Base-by-base conservation (phyloP, 1,140 invertebrate species). In the Eumaeus atala region DNA sequence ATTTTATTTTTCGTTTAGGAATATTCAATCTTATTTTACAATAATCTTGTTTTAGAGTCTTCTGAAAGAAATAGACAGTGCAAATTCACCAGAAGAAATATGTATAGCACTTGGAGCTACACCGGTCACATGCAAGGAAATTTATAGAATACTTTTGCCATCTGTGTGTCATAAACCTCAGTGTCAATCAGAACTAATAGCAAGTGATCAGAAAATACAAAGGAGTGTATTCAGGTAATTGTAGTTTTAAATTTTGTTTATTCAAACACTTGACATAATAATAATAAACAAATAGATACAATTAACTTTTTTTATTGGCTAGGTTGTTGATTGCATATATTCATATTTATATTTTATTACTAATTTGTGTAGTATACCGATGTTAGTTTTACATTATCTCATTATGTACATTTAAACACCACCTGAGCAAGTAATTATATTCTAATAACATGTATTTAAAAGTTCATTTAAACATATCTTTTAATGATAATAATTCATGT, bases 131-230 rank as follows among this genome's bases (percentile, higher is more conserved):
- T 81, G 74, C 61, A 84, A 78, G 53, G 83, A 86, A 54, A 69
- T 86, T 1, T 86, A 84, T 61, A 64, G 83, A 16, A 53, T 86
- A 10, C 38, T 86, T 11, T 47, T 86, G 48, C 83, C 83, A 7
- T 52, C 51, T 12, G 28, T 66, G 2, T 83, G 76, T 50, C 83
- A 86, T 54, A 82, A 77, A 53, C 73, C 72, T 9, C 83, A 86
- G 44, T 86, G 83, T 54, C 76, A 86, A 51, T 83, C 79, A 8
- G 34, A 38, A 11, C 54, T 62, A 47, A 86, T 83, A 62, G 76
- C 81, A 21, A 71, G 51, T 59, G 83, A 82, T 59, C 70, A 84
- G 21, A 83, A 78, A 65, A 77, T 84, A 49, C 72, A 84, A 47
- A 68, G 56, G n/a, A 77, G 54, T 71, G 72, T 86, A 8, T 84